Percentiles rank a stretch among this genome's conserved stretches.
phyloP scores from a whole-genome alignment of 2,113 vertebrate species.

The Silurus asotus region DNA sequence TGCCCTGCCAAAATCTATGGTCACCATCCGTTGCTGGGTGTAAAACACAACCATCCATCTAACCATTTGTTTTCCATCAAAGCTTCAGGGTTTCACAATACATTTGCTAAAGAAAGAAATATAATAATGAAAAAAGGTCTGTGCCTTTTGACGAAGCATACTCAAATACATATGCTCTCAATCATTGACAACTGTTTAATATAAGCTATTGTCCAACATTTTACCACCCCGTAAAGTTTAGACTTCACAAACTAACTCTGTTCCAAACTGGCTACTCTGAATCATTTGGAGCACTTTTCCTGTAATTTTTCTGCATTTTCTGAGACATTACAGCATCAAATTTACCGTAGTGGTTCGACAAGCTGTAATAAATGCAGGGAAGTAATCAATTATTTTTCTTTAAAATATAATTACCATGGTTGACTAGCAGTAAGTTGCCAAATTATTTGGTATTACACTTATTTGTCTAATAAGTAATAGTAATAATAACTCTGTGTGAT shows the following conservation, averaged over 20 bases:
- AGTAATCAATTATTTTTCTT: background rate
- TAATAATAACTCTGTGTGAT: constrained; percentile 2
- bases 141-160: background rate
- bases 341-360: background rate
- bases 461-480: background rate
- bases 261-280: background rate
- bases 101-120: background rate
- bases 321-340: constrained; percentile 17
- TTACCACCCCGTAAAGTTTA: background rate
- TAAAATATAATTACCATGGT: background rate
- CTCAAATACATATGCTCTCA: constrained; percentile 6
- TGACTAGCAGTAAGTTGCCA: background rate
- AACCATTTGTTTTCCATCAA: background rate
- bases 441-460: background rate
- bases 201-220: constrained; percentile 10
- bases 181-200: constrained; percentile 18
- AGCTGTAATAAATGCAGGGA: background rate
- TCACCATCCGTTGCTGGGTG: background rate
- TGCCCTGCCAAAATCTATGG: background rate
- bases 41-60: background rate
- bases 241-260: constrained; percentile 9
- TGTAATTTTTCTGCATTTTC: background rate
- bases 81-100: too few relatives aligned
- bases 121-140: background rate
- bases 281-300: background rate